These are phyloP conservation scores for Bradypodion pumilum DNA, from an alignment of 2,797 vertebrate species.

Conservation along the genomic window DNA sequence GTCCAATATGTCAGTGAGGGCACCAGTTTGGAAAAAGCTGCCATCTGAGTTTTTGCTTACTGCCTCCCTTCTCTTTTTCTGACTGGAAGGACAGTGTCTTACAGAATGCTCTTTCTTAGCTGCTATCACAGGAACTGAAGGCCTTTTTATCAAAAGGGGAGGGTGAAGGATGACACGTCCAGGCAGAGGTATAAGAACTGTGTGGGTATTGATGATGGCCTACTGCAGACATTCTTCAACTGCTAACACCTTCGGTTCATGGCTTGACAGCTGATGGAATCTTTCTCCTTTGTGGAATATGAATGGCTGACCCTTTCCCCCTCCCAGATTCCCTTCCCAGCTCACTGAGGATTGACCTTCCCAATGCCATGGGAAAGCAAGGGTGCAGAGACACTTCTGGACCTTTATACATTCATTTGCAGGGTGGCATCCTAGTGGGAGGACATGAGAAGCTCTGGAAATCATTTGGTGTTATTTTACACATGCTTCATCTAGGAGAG, in stretches of 20 bases:
- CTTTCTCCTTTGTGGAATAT: constrained; percentile 61
- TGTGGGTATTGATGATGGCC: constrained; percentile 28
- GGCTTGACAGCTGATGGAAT: constrained; percentile 61
- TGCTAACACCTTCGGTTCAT: constrained; percentile 1
- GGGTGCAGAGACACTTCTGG: constrained; percentile 38
- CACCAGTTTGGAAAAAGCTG: background rate
- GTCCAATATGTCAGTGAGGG: background rate
- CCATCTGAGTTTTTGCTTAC: background rate
- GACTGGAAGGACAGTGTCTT: background rate
- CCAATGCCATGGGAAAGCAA: constrained; percentile 67
- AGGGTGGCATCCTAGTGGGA: background rate
- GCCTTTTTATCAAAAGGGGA: constrained; percentile 43
- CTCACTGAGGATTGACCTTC: constrained; percentile 37
- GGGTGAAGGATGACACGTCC: constrained; percentile 33
- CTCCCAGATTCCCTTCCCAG: constrained; percentile 49
- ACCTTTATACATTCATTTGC: constrained; percentile 49
- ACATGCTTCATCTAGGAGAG: constrained; percentile 41
- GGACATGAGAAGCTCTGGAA: constrained; percentile 54
- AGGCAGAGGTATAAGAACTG: constrained; percentile 24
- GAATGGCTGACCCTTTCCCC: constrained; percentile 66
- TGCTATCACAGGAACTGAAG: constrained; percentile 43
- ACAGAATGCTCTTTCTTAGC: constrained; percentile 20
- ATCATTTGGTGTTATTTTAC: constrained; percentile 54
- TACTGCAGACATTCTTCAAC: constrained; percentile 49
- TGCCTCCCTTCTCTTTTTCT: background rate